phyloP scores from a whole-genome alignment of 2,113 vertebrate genomes.

The Apaloderma vittatum region DNA sequence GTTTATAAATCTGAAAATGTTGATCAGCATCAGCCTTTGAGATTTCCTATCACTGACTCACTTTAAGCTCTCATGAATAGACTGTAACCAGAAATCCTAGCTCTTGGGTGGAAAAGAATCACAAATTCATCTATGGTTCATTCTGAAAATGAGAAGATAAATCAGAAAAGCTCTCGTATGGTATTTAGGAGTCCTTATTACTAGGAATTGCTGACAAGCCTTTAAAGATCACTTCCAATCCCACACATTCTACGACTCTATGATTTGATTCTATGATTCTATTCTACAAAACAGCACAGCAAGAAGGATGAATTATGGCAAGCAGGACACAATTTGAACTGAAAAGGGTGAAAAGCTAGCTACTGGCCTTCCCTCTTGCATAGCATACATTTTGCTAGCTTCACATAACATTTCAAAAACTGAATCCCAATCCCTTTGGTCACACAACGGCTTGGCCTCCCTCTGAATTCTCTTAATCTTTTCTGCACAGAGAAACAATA shows the following conservation, averaged over 20 bases:
- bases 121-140: background rate
- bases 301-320: background rate
- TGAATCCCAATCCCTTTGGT: background rate
- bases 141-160: background rate
- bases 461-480: conserved; percentile 1
- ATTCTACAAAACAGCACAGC: background rate
- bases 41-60: background rate
- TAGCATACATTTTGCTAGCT: background rate
- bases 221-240: too few species aligned
- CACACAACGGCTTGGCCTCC: background rate
- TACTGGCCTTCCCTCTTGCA: background rate
- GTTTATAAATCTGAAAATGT: background rate
- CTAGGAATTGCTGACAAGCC: background rate
- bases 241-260: too few species aligned
- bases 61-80: background rate
- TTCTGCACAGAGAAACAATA: background rate
- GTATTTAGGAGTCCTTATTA: background rate
- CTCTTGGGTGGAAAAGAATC: background rate
- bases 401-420: background rate
- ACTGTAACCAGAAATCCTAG: background rate
- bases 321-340: background rate
- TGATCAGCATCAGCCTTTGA: background rate
- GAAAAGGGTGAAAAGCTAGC: background rate
- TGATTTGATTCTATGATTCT: too few species aligned
- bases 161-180: background rate